Base-by-base conservation (phyloP, 2,888 invertebrate species). In the Pseudolycoriella hygida region DNA sequence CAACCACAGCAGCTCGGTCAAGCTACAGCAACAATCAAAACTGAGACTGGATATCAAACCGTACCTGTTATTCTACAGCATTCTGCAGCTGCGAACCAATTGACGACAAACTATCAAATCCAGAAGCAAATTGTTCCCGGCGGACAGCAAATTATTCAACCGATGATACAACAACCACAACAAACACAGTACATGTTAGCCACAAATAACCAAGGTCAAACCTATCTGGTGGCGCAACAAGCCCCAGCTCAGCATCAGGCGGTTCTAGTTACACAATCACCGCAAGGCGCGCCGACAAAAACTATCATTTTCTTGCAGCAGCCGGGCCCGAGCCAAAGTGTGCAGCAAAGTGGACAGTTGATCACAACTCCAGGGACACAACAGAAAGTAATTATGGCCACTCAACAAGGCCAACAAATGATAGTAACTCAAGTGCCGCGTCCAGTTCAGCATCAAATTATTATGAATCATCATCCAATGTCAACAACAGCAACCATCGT, bases 261-360 rank as follows among this genome's bases (percentile, higher is more conserved):
- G 0, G 72, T 80, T 1, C 60, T 80, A 2, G 72, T 80, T 0
- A 75, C 79, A 1, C 78, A 79, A 54, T 72, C 77, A 1, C 78
- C 79, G 48, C 78, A 77, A 49, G 73, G 73, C 50, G 69, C 74
- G 1, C 72, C 72, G 2, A 69, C 77, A 1, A 80, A 80, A 54
- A 80, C 80, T 1, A 80, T 80, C 25, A 80, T 80, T 41, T 73
- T 80, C 43, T 61, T 80, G 37, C 80, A 80, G 53, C 77, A 76
- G 17, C 46, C 42, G 34, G 17, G 31, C 19, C 52, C 57, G 1
- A 49, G 54, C 17, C 53, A 58, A 2, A 40, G 15, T 19, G 15
- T 14, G 11, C 55, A 62, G 5, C 64, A 66, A 46, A 17, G 15
- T 14, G 30, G 30, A 11, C 39, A 56, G 4, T 5, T 17, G 8